A percentile compares a stretch with the other conserved stretches of the same genome.
phyloP scores from a whole-genome alignment of 2,113 vertebrate species.

The Chelonoidis abingdonii region DNA sequence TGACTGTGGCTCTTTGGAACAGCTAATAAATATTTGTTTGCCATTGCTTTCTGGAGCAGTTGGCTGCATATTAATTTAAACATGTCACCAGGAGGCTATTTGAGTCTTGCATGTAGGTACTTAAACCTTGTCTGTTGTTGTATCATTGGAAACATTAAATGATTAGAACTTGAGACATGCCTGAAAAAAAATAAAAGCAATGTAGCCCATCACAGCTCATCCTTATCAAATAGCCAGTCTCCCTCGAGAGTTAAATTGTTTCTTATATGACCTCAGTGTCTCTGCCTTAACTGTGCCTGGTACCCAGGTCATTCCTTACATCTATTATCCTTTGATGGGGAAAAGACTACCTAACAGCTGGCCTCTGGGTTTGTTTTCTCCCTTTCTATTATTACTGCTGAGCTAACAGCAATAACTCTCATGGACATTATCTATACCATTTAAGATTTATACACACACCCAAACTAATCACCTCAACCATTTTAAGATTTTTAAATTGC shows the following conservation, averaged over 20 bases:
- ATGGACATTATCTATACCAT: background rate
- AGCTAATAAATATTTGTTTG: slow-evolving; percentile 69
- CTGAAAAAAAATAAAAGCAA: slow-evolving; percentile 6
- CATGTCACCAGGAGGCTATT: slow-evolving; percentile 35
- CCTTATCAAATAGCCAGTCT: background rate
- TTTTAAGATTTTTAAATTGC: background rate
- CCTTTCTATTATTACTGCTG: background rate
- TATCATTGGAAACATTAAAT: slow-evolving; percentile 16
- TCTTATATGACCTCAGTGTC: background rate
- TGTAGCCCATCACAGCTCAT: background rate
- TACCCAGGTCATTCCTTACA: background rate
- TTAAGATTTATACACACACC: background rate
- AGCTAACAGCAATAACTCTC: background rate
- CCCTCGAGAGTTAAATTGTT: background rate
- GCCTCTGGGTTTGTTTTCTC: background rate
- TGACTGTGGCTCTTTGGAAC: slow-evolving; percentile 55
- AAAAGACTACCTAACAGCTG: background rate
- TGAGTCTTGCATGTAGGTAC: slow-evolving; percentile 44
- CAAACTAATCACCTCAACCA: rapidly evolving
- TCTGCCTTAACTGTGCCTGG: background rate
- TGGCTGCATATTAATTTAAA: slow-evolving; percentile 61
- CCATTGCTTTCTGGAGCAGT: slow-evolving; percentile 54
- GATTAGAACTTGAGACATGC: background rate
- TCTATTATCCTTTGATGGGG: background rate
- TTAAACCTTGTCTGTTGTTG: slow-evolving; percentile 36